Evolutionary conservation across 2,888 invertebrate genomes (phyloP).

Genomic region (Alviniconcha strummeri): DNA sequence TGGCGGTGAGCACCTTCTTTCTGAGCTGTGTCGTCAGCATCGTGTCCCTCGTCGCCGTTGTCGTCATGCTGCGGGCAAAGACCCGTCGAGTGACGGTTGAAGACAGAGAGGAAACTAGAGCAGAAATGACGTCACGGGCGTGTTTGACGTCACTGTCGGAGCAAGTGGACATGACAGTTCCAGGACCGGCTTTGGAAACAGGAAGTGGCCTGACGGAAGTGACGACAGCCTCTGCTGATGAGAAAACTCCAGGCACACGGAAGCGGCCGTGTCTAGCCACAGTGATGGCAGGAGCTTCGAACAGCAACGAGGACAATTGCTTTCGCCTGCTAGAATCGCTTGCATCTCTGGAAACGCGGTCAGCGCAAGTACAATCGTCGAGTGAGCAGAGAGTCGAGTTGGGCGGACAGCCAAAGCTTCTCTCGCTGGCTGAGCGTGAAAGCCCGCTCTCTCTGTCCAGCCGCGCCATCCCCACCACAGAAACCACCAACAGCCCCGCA

Average conservation of each 20-base stretch:
- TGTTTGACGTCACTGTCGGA: neutral
- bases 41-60: conserved; percentile 9
- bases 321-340: too few species aligned
- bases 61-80: conserved; percentile 8
- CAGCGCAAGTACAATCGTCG: too few species aligned
- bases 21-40: neutral
- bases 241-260: neutral
- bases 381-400: too few species aligned
- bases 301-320: too few species aligned
- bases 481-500: too few species aligned
- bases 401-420: too few species aligned
- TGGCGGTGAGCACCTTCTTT: conserved; percentile 19
- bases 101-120: neutral
- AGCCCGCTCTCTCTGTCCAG: too few species aligned
- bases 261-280: neutral
- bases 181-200: neutral
- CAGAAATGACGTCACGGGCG: neutral
- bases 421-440: too few species aligned
- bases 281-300: too few species aligned
- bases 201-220: neutral
- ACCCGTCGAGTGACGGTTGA: neutral
- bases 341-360: too few species aligned
- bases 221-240: neutral
- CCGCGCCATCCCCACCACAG: too few species aligned
- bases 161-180: neutral